Conservation (phyloP, 2,797 vertebrate genomes). For the Acestrorhynchus altus region DNA sequence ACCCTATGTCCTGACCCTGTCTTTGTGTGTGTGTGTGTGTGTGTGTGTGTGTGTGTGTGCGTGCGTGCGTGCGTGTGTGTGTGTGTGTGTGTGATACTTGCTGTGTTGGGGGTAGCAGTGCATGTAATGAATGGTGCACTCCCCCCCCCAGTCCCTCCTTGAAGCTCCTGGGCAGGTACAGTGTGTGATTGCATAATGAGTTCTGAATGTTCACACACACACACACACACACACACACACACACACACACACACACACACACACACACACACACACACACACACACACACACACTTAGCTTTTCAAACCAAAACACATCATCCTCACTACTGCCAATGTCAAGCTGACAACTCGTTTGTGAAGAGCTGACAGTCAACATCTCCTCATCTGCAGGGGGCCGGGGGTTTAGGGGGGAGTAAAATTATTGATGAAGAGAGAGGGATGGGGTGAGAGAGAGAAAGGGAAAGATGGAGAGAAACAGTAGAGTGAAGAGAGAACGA, state of each 20-base stretch:
- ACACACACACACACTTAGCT: slow-evolving; percentile 11
- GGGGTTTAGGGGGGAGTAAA: too few species aligned
- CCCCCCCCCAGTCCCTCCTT: slow-evolving; percentile 24
- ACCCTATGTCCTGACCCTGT: too few species aligned
- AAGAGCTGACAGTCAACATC: slow-evolving; percentile 27
- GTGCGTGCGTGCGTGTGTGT: slow-evolving; percentile 51
- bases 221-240: slow-evolving; percentile 8
- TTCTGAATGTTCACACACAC: slow-evolving; percentile 5
- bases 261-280: slow-evolving; percentile 21
- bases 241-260: too few species aligned
- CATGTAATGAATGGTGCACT: slow-evolving; percentile 79
- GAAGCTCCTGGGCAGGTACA: slow-evolving; percentile 45
- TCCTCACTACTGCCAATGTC: slow-evolving; percentile 23
- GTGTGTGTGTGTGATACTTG: slow-evolving; percentile 24
- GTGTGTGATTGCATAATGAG: slow-evolving; percentile 30
- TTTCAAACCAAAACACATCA: slow-evolving; percentile 28
- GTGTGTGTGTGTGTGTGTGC: slow-evolving; percentile 52
- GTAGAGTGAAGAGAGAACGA: too few species aligned
- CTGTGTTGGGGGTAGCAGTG: slow-evolving; percentile 71
- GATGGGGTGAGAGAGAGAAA: not conserved
- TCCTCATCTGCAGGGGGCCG: not conserved
- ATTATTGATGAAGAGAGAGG: not conserved
- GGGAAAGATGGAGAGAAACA: too few species aligned
- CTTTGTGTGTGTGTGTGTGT: too few species aligned
- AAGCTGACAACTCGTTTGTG: slow-evolving; percentile 27